phyloP scores from a whole-genome alignment of 2,113 vertebrate genomes.

The Caranx ignobilis region DNA sequence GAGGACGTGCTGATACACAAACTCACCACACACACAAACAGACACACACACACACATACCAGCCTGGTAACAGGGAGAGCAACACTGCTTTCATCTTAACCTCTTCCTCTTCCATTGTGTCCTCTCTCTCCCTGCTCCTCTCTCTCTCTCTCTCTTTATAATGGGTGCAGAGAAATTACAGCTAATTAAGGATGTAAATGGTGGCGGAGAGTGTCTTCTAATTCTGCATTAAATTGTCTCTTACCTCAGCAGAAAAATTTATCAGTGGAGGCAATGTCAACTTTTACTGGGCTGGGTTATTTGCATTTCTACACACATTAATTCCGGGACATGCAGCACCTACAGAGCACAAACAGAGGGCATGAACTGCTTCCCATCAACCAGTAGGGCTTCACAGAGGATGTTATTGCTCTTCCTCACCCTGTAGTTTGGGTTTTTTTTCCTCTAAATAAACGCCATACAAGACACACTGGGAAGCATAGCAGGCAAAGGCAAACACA shows the following conservation, averaged over 20 bases:
- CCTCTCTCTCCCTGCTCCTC: constrained; percentile 13
- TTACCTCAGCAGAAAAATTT: constrained; percentile 92
- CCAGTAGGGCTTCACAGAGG: constrained; percentile 35
- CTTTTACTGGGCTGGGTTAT: constrained; percentile 83
- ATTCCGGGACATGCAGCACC: constrained; percentile 58
- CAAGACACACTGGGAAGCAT: constrained; percentile 32
- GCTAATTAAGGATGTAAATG: constrained; percentile 93
- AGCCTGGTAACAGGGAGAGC: constrained; percentile 25
- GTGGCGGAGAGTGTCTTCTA: constrained; percentile 88
- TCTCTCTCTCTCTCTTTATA: constrained; percentile 80
- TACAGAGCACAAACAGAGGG: constrained; percentile 53
- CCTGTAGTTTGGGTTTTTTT: constrained; percentile 28
- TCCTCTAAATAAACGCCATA: constrained; percentile 48
- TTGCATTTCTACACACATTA: constrained; percentile 81
- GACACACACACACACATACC: constrained; percentile 37
- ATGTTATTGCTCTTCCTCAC: constrained; percentile 30
- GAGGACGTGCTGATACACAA: constrained; percentile 57
- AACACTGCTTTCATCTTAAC: constrained; percentile 81
- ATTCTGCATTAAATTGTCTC: constrained; percentile 91
- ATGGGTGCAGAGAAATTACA: constrained; percentile 90
- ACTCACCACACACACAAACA: constrained; percentile 28
- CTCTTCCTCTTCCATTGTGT: constrained; percentile 51
- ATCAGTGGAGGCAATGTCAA: constrained; percentile 90
- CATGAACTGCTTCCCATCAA: constrained; percentile 51
- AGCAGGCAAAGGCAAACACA: constrained; percentile 48